A percentile compares a stretch with the other conserved stretches of the same genome.
Conservation (phyloP, 2,888 invertebrate species). For the Eremobia ochroleuca region DNA sequence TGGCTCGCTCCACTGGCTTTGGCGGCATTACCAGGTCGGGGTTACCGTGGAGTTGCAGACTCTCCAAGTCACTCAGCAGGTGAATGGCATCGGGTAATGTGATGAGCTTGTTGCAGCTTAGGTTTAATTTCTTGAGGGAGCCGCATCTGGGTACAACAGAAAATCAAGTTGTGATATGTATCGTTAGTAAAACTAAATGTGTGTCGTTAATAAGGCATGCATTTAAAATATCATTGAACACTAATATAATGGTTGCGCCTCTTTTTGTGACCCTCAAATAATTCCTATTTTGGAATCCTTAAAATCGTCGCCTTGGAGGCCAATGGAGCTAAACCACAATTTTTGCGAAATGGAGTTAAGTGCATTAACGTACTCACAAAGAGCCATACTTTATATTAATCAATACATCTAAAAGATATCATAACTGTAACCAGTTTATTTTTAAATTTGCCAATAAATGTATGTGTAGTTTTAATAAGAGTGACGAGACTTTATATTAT, state of each 20-base stretch:
- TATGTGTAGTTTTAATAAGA: too few relatives aligned
- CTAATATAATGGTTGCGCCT: background rate
- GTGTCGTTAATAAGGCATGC: background rate
- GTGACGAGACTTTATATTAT: too few relatives aligned
- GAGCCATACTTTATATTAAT: too few relatives aligned
- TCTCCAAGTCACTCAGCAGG: constrained; percentile 96
- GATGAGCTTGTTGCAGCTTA: constrained; percentile 98
- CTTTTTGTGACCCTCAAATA: too few relatives aligned
- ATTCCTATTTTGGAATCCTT: background rate
- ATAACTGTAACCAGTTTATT: too few relatives aligned
- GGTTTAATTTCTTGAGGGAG: constrained; percentile 97
- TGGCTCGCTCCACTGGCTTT: constrained; percentile 96
- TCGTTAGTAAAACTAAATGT: too few relatives aligned
- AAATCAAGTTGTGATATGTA: background rate
- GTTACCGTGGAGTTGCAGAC: constrained; percentile 97
- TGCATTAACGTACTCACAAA: too few relatives aligned
- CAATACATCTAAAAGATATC: too few relatives aligned
- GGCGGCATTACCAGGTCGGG: constrained; percentile 98
- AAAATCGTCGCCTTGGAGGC: too few relatives aligned
- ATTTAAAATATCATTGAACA: background rate
- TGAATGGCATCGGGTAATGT: constrained; percentile 99
- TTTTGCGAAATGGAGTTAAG: too few relatives aligned
- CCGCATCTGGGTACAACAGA: constrained; percentile 93
- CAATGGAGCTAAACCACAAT: too few relatives aligned
- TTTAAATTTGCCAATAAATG: too few relatives aligned